Conservation (phyloP, 2,888 invertebrate species). For the Cremastobaeus sp. region DNA sequence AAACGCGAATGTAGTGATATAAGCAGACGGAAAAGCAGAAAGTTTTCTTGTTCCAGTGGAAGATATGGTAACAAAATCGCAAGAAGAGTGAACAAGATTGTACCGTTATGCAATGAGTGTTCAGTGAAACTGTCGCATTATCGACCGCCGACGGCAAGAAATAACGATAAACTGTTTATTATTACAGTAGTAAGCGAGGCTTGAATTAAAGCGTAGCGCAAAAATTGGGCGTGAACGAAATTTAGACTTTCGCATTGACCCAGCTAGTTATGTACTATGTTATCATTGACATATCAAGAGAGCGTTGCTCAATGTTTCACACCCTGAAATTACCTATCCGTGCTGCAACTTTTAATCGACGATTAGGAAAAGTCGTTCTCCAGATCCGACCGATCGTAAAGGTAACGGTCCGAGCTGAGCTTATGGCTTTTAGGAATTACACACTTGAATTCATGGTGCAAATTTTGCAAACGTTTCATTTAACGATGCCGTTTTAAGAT, state of each 20-base stretch:
- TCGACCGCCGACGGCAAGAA: constrained; percentile 41
- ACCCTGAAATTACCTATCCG: constrained; percentile 33
- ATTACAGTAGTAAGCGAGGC: too few species aligned
- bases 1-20: constrained; percentile 67
- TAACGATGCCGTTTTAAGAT: not conserved
- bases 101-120: constrained; percentile 41
- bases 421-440: constrained; percentile 22
- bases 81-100: not conserved
- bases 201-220: constrained; percentile 16
- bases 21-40: constrained; percentile 37
- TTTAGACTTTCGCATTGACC: constrained; percentile 47
- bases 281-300: constrained; percentile 18
- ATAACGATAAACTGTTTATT: constrained; percentile 58
- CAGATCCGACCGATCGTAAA: constrained; percentile 41
- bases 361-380: constrained; percentile 48
- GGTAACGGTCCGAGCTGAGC: constrained; percentile 27
- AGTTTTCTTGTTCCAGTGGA: constrained; percentile 40
- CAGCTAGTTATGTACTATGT: constrained; percentile 20
- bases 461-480: constrained; percentile 27
- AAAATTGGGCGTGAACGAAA: constrained; percentile 14
- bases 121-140: constrained; percentile 53
- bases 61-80: constrained; percentile 21
- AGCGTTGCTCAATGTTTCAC: constrained; percentile 3
- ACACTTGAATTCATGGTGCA: constrained; percentile 29
- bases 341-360: constrained; percentile 52